Evolutionary conservation across 2,888 invertebrate genomes (phyloP).

Genomic region (Eucriotettix oculatus): DNA sequence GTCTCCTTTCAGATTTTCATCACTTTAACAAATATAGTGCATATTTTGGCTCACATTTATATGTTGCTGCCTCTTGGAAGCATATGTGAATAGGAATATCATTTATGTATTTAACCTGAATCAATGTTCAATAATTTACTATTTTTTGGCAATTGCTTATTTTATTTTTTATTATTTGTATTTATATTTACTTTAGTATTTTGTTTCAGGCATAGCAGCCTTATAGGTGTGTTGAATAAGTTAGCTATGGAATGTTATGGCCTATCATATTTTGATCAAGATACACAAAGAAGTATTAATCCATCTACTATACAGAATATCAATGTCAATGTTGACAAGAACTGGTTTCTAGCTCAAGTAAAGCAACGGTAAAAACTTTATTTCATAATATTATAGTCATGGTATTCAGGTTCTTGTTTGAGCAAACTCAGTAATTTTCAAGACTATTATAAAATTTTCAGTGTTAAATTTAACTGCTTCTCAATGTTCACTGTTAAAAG

Average conservation of each 20-base stretch:
- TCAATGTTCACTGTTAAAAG: too few species aligned
- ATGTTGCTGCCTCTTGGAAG: background rate
- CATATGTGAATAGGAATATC: background rate
- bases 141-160: background rate
- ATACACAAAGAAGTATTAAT: constrained; percentile 40
- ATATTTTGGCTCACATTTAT: background rate
- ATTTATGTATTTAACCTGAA: background rate
- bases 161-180: background rate
- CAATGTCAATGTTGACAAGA: constrained; percentile 34
- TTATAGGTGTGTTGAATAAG: constrained; percentile 44
- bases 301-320: constrained; percentile 40
- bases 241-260: constrained; percentile 44
- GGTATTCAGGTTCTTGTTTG: too few species aligned
- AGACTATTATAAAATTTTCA: too few species aligned
- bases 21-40: too few species aligned
- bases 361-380: constrained; percentile 25
- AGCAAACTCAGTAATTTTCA: too few species aligned
- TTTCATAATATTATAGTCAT: too few species aligned
- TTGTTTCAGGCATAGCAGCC: constrained; percentile 33
- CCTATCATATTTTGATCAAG: constrained; percentile 41
- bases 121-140: too few species aligned
- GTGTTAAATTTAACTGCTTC: too few species aligned
- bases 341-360: constrained; percentile 48
- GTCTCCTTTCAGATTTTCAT: too few species aligned
- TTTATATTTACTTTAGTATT: background rate